These are phyloP conservation scores for Drosophila seclusa DNA, from an alignment of 2,888 invertebrate species.

Conservation along the genomic window DNA sequence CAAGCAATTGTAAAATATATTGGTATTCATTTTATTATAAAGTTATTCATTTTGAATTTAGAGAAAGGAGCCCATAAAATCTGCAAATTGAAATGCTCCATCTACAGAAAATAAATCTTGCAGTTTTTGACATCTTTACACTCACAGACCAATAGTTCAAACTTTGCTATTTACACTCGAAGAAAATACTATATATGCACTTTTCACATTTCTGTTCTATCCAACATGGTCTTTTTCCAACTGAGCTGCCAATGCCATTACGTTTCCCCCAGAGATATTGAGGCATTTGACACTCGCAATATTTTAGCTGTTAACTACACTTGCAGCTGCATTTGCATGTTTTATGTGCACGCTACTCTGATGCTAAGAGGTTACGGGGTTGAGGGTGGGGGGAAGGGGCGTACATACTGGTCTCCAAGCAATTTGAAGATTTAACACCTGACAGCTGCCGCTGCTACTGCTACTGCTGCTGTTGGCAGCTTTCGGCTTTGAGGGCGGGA, in stretches of 20 bases:
- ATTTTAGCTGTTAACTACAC: constrained; percentile 73
- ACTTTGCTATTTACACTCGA: constrained; percentile 37
- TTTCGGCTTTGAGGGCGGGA: constrained; percentile 21
- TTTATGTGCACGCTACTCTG: constrained; percentile 43
- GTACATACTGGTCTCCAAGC: constrained; percentile 55
- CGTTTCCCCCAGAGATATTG: constrained; percentile 54
- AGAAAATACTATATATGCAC: constrained; percentile 43
- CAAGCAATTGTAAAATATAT: neutral
- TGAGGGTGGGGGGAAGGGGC: neutral
- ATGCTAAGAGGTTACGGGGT: neutral
- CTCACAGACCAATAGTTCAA: constrained; percentile 13
- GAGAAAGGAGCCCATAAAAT: neutral
- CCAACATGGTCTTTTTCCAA: constrained; percentile 1
- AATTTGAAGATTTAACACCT: constrained; percentile 74
- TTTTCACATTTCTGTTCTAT: constrained; percentile 1
- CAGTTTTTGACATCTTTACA: neutral
- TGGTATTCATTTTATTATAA: too few relatives aligned
- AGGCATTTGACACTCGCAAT: constrained; percentile 69
- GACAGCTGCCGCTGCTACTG: constrained; percentile 37
- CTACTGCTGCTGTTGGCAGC: constrained; percentile 42
- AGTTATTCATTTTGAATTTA: neutral
- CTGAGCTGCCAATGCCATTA: constrained; percentile 48
- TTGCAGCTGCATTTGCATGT: constrained; percentile 69
- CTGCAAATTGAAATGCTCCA: neutral
- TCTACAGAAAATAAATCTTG: neutral